Conservation (phyloP, 2,113 vertebrate species). For the Synodontis membranacea region DNA sequence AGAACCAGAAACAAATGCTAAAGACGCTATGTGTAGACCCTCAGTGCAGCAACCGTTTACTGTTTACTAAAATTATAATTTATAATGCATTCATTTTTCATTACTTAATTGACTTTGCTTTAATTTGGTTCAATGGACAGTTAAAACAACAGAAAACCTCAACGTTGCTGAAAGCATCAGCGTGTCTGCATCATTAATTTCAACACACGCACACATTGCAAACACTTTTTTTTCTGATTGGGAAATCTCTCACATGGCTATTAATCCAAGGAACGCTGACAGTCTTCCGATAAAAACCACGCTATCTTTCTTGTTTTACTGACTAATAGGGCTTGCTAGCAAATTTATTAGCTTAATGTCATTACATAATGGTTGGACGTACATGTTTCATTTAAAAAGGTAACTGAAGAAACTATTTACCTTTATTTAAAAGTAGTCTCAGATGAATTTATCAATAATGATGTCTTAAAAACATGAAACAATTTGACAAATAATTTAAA, state of each 20-base stretch:
- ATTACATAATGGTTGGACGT: conserved; percentile 1
- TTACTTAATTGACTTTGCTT: neutral
- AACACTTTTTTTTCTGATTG: neutral
- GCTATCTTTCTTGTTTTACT: neutral
- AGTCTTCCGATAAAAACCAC: neutral
- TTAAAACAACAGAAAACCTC: neutral
- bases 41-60: neutral
- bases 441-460: neutral
- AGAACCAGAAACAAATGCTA: too few species aligned
- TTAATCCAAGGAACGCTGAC: neutral
- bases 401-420: neutral
- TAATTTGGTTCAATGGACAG: neutral
- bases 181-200: neutral
- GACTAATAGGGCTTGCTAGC: neutral
- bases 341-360: neutral
- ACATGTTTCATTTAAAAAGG: neutral
- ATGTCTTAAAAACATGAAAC: neutral
- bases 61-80: neutral
- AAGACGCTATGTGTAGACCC: neutral
- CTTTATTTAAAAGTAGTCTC: neutral
- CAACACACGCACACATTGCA: neutral
- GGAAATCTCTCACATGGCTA: neutral
- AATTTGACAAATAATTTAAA: neutral
- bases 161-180: neutral
- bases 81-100: neutral